Base-by-base conservation (phyloP, 2,888 invertebrate species). In the Aleiodes leptofemur region DNA sequence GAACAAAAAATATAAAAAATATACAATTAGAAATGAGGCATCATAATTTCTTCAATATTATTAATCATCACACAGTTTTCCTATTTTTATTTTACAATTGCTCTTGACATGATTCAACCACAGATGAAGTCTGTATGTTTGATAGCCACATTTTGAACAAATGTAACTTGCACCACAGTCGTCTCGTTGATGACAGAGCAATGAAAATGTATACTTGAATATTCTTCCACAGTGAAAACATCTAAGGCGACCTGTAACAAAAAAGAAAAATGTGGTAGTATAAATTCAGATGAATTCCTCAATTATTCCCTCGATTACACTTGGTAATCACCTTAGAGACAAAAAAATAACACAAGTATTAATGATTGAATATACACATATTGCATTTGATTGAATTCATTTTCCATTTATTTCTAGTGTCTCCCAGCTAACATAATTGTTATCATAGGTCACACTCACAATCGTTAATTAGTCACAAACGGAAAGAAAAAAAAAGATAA, bases 331-430 rank as follows among this genome's bases (percentile, higher is more conserved):
- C 78, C 70, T 78, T 81, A 78, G 50, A 64, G 48, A 6, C n/a
- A n/a, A 51, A 61, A 61, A 61, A 64, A 53, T 59, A 38, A 66
- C 23, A 48, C 16, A 34, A 23, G 43, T 68, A 61, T n/a, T 31
- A 13, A 34, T 6, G 5, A 14, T 7, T 38, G 38, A 16, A 43
- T 64, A 31, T 50, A 43, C 48, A 66, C 74, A 76, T 0, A 50
- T 74, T 74, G n/a, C 51, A 38, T 14, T 51, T 82, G 85, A 85
- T 85, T 86, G 84, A 86, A 85, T 86, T 82, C 78, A 83, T 81
- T 86, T 86, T 80, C 86, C 87, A 87, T 87, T 87, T 88, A 84
- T 66, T 72, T 81, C 78, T 77, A 77, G 79, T 82, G 78, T 78
- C 79, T 81, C 78, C 76, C 82, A 78, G 77, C 83, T 86, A 85